Base-by-base conservation (phyloP, 2,888 invertebrate species). In the Pyrrhosoma nymphula region DNA sequence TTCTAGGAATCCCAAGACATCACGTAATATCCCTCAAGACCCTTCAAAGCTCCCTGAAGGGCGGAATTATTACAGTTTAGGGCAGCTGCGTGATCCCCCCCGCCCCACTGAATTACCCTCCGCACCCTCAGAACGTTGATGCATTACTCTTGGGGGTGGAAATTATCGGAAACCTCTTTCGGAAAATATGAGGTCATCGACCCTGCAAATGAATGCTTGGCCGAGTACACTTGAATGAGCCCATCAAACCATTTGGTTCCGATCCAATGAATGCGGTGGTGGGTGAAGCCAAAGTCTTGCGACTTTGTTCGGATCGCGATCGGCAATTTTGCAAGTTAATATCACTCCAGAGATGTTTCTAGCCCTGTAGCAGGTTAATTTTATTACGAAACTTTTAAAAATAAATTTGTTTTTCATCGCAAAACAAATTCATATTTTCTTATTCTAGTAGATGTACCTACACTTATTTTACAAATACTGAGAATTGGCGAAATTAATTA, bases 201-300 rank as follows among this genome's bases (percentile, higher is more conserved):
- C 82, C 82, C 26, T 16, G 26, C 82, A 35, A 82, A 82, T 30
- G 16, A 82, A 35, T 82, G 35, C 16, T 26, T 18, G 16, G 35
- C 30, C 18, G 82, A 82, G 30, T 69, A 35, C 82, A 82, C 82
- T 82, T 35, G 35, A 82, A 35, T 82, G 35, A n/a, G 35, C 82
- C 82, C 82, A 69, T n/a, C 69, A 69, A 69, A 69, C 69, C n/a
- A 18, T 82, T 82, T 82, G 82, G 82, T 82, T 82, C 82, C 82
- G n/a, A 35, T 82, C 82, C 30, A 82, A 18, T 82, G 82, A 35
- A 82, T 14, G 82, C 35, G 35, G 35, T 18, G 35, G 35, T 18
- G 35, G 47, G 35, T 35, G 69, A 20, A 69, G 26, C 10, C 69
- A 60, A 20, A 26, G 26, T 82, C 82, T 30, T 35, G 16, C 35